Conservation (phyloP, 1,140 invertebrate species). For the Pogonomyrmex barbatus region DNA sequence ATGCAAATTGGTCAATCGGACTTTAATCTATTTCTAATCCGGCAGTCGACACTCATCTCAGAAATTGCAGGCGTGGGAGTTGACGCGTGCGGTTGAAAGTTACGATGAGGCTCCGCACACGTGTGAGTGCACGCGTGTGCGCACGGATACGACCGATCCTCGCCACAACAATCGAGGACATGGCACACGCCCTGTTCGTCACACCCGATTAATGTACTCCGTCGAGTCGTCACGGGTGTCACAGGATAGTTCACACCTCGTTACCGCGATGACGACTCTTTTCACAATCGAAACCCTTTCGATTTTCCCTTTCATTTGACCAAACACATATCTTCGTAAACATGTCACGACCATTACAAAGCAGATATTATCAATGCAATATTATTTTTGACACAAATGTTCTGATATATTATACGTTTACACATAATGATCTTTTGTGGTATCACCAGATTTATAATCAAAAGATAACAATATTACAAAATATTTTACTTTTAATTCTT, state of each 20-base stretch:
- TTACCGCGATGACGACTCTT: slow-evolving; percentile 61
- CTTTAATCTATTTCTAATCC: slow-evolving; percentile 52
- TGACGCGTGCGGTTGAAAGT: slow-evolving; percentile 37
- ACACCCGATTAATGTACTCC: slow-evolving; percentile 75
- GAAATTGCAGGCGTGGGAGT: slow-evolving; percentile 24
- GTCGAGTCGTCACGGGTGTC: slow-evolving; percentile 70
- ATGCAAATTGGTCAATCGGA: slow-evolving; percentile 58
- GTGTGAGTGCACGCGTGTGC: neutral
- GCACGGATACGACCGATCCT: neutral
- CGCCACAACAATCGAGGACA: slow-evolving; percentile 20
- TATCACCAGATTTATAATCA: neutral
- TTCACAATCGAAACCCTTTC: neutral
- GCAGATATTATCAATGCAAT: neutral
- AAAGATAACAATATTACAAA: neutral
- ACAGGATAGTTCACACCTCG: slow-evolving; percentile 82
- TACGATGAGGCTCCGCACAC: slow-evolving; percentile 27
- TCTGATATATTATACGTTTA: neutral
- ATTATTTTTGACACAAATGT: neutral
- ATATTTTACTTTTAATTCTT: neutral
- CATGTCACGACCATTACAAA: neutral
- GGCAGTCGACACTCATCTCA: slow-evolving; percentile 22
- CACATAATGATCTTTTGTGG: neutral
- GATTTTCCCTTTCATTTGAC: neutral
- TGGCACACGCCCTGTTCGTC: slow-evolving; percentile 43
- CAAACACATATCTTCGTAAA: neutral